phyloP scores from a whole-genome alignment of 2,888 invertebrate species.

The Spilarctia lutea region DNA sequence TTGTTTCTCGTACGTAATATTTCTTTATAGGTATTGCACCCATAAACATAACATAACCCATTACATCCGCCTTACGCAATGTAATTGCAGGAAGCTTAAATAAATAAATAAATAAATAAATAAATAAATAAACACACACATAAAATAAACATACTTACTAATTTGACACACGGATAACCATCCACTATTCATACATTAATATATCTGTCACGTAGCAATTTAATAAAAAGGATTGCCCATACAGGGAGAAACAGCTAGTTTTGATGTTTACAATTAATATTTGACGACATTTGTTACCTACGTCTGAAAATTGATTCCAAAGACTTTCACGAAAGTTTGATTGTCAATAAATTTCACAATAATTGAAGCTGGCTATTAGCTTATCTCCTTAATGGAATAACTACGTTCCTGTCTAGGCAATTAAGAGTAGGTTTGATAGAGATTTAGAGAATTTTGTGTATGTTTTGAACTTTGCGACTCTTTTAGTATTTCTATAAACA shows the following conservation, averaged over 20 bases:
- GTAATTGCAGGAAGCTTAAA: too few species aligned
- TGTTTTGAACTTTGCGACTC: background rate
- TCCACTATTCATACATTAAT: too few species aligned
- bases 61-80: too few species aligned
- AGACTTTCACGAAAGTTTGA: background rate
- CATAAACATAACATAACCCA: too few species aligned
- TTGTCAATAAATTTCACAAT: background rate
- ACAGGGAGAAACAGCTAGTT: background rate
- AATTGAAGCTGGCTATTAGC: background rate
- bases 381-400: background rate
- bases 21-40: too few species aligned
- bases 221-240: background rate
- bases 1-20: too few species aligned
- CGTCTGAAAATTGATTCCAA: background rate
- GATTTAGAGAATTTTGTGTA: background rate
- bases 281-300: background rate
- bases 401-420: background rate
- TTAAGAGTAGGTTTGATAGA: background rate
- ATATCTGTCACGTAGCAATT: background rate
- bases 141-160: too few species aligned
- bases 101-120: too few species aligned
- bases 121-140: too few species aligned
- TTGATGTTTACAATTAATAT: background rate
- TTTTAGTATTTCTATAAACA: background rate
- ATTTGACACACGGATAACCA: too few species aligned